Conservation (phyloP, 2,113 vertebrate species). For the Eulemur macaco region DNA sequence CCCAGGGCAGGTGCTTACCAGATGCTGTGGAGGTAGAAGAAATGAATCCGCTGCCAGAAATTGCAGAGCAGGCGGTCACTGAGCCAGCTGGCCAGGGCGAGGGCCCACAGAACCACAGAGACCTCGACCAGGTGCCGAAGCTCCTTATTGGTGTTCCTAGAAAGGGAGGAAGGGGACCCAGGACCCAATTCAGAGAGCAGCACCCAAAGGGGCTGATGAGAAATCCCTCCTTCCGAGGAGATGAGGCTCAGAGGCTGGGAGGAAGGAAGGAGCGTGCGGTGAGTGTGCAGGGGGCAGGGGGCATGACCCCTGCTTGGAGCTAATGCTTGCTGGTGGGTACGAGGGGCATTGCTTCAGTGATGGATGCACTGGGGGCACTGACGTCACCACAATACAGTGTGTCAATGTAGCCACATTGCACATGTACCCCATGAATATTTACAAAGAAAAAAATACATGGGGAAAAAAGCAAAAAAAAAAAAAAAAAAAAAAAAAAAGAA, state of each 20-base stretch:
- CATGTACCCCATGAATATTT: too few species aligned
- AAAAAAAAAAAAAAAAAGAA: not conserved
- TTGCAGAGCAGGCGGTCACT: slow-evolving; percentile 91
- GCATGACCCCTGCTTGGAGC: not conserved
- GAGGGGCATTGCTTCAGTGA: too few species aligned
- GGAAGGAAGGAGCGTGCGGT: not conserved
- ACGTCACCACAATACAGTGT: too few species aligned
- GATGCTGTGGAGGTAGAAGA: slow-evolving; percentile 95
- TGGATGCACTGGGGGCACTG: too few species aligned
- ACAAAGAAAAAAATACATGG: too few species aligned
- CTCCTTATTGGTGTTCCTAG: slow-evolving; percentile 87
- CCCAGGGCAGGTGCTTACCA: slow-evolving; percentile 86
- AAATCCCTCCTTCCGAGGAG: not conserved
- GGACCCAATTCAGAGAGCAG: not conserved
- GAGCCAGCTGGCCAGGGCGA: slow-evolving; percentile 94
- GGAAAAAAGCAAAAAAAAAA: too few species aligned
- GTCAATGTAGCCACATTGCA: too few species aligned
- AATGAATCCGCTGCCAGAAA: slow-evolving; percentile 92
- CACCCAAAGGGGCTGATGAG: not conserved
- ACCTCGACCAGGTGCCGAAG: slow-evolving; percentile 82
- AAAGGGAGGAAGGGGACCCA: not conserved
- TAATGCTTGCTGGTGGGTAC: not conserved
- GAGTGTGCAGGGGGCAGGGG: rapidly evolving
- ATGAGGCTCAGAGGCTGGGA: not conserved
- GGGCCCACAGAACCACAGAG: slow-evolving; percentile 87